These are phyloP conservation scores for Danaus plexippus DNA, from an alignment of 1,140 invertebrate genomes.

Conservation along the genomic window DNA sequence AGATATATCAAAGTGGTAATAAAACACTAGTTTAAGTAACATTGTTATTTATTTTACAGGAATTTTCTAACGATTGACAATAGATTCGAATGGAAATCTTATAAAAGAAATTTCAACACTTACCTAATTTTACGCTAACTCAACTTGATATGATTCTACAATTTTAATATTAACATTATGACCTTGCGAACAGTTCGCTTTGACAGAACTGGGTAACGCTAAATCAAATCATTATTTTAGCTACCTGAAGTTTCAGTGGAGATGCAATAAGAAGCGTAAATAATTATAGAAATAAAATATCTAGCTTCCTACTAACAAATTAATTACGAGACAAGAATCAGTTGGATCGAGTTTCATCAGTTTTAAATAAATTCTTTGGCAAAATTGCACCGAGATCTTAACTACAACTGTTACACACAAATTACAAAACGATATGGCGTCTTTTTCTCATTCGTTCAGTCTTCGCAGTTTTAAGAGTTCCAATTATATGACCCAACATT, in stretches of 20 bases:
- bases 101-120: constrained; percentile 67
- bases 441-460: constrained; percentile 63
- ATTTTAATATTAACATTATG: constrained; percentile 26
- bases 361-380: constrained; percentile 45
- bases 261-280: constrained; percentile 12
- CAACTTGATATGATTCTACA: constrained; percentile 61
- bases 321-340: constrained; percentile 23
- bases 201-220: constrained; percentile 10
- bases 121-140: constrained; percentile 52
- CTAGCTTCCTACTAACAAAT: constrained; percentile 25
- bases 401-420: constrained; percentile 50
- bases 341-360: constrained; percentile 26
- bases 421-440: constrained; percentile 69
- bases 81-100: constrained; percentile 61
- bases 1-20: no score
- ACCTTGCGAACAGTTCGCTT: constrained; percentile 10
- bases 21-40: constrained; percentile 56
- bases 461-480: constrained; percentile 64
- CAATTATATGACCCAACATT: constrained; percentile 59
- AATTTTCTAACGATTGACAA: constrained; percentile 68
- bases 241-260: constrained; percentile 6
- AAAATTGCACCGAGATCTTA: constrained; percentile 50
- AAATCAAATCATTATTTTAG: constrained; percentile 2
- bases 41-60: constrained; percentile 69
- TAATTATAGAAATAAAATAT: constrained; percentile 12